A percentile compares a stretch with the other conserved stretches of the same genome.
phyloP scores from a whole-genome alignment of 2,888 invertebrate species.

The Callimorpha dominula region DNA sequence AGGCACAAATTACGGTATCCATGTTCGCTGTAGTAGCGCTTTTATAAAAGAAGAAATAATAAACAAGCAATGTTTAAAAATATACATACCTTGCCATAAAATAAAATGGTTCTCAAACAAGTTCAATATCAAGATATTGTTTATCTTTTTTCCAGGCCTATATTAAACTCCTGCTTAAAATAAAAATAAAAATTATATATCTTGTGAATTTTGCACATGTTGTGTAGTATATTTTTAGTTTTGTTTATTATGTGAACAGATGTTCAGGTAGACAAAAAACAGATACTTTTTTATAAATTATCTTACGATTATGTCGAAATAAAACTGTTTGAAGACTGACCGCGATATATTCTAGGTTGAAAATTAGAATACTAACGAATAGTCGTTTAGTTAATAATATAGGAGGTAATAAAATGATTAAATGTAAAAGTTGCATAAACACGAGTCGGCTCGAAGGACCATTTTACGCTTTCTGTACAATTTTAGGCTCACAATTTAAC shows the following conservation, averaged over 20 bases:
- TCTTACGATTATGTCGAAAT: neutral
- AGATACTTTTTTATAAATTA: slow-evolving; percentile 6
- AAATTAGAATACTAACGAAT: neutral
- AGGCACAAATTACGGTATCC: neutral
- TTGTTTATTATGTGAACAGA: neutral
- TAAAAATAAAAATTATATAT: neutral
- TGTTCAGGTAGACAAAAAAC: neutral
- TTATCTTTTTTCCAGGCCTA: neutral
- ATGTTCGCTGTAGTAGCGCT: neutral
- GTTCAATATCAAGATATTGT: slow-evolving; percentile 4
- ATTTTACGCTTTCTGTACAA: too few species aligned
- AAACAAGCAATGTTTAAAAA: neutral
- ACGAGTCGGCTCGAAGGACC: too few species aligned
- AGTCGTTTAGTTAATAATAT: neutral
- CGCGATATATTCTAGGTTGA: neutral
- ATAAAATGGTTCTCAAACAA: neutral
- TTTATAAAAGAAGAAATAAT: neutral
- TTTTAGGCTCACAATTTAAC: too few species aligned
- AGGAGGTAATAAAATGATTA: neutral
- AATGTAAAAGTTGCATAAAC: neutral
- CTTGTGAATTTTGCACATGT: slow-evolving; percentile 4
- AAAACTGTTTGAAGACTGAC: slow-evolving; percentile 4
- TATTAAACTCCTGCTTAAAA: neutral
- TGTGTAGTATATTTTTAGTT: neutral
- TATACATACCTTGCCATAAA: neutral